Base-by-base conservation (phyloP, 2,113 vertebrate species). In the Scomber colias region DNA sequence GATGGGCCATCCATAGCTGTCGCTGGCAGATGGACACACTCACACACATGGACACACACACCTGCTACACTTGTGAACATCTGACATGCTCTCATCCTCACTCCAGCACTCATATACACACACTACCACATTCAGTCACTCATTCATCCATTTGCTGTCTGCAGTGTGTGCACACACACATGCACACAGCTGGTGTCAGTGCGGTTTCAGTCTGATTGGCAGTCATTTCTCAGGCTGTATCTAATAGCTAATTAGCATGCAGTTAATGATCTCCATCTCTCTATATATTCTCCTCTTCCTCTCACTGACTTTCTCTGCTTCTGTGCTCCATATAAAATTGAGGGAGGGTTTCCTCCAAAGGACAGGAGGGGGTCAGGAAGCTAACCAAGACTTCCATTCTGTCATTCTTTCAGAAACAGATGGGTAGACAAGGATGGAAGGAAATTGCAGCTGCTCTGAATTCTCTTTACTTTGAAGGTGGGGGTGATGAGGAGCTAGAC, bases 181-280 rank as follows among this genome's bases (percentile, higher is more conserved):
- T 62, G 35, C 51, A 61, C 59, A 40, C 75, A 87, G 81, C 81
- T 89, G 80, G 64, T 54, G 64, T 82, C 63, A 45, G 65, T 45
- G 62, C 13, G 7, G 72, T 77, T 74, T 77, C 57, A 44, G 49
- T 56, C 66, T 84, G 82, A 88, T 82, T 87, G 79, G 79, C 85
- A 78, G 82, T 63, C 78, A 87, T 88, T 74, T 89, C 68, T 87
- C 72, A 73, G 71, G 9, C 78, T 79, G 79, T 81, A 83, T 84
- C 72, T 86, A 88, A 90, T 88, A 60, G 80, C 71, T 90, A 87
- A 91, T 90, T 90, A 87, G 61, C 72, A 82, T 84, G 80, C 74
- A 66, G 75, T 88, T 86, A 86, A 87, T 86, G 77, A 86, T 82
- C 77, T 78, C 62, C 63, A 53, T 24, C 64, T 85, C 64, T 54